phyloP scores from a whole-genome alignment of 2,113 vertebrate genomes.

The Tetrao urogallus region DNA sequence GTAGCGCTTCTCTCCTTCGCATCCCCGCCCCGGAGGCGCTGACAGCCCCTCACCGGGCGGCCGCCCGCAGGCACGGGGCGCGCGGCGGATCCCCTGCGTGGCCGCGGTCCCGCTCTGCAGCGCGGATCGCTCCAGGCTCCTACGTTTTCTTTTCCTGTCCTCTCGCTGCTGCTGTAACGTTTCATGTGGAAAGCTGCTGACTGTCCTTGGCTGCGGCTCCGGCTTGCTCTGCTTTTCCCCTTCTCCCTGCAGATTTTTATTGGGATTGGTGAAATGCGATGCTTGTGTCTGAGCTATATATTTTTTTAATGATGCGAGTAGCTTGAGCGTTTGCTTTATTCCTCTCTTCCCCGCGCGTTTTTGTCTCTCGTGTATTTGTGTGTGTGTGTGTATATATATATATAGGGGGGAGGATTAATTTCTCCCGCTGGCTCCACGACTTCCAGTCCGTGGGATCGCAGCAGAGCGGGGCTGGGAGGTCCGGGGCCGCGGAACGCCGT shows the following conservation, averaged over 20 bases:
- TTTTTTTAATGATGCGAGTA: constrained; percentile 14
- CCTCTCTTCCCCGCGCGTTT: not conserved
- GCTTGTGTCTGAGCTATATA: constrained; percentile 39
- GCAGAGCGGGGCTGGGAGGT: not conserved
- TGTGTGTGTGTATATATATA: rapidly evolving
- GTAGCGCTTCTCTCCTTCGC: constrained; percentile 62
- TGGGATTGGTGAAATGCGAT: constrained; percentile 63
- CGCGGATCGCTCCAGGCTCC: constrained; percentile 2
- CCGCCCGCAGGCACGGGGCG: not conserved
- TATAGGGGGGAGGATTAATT: not conserved
- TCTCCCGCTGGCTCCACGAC: not conserved
- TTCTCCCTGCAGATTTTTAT: constrained; percentile 48
- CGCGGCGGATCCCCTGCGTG: constrained; percentile 2
- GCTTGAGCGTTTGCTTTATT: not conserved
- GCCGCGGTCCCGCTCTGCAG: constrained; percentile 12
- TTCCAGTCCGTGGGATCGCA: not conserved
- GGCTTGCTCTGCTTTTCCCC: constrained; percentile 45
- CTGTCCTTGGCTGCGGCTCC: constrained; percentile 53
- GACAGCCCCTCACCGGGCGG: not conserved
- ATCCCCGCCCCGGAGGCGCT: not conserved
- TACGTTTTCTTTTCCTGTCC: constrained; percentile 26
- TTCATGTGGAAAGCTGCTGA: constrained; percentile 54
- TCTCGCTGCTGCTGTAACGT: constrained; percentile 27
- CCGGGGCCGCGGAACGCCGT: not conserved
- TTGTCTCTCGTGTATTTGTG: not conserved